Conservation (phyloP, 2,888 invertebrate genomes). For the Crioceris asparagi region DNA sequence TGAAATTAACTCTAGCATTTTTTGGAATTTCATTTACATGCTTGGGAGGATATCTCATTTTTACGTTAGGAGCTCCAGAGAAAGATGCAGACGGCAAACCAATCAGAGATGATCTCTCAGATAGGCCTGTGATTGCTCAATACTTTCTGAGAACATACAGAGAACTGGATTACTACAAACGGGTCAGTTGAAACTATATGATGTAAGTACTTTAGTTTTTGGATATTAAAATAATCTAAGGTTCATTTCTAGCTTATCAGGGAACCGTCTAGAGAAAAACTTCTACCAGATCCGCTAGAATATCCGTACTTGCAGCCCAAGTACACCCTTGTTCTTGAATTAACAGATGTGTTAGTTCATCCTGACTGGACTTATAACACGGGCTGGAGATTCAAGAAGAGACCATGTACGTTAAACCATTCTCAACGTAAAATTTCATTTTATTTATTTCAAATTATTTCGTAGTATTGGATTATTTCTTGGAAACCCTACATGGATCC, state of each 20-base stretch:
- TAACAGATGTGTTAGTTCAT: slow-evolving; percentile 92
- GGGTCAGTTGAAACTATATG: slow-evolving; percentile 19
- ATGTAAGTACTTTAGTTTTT: not conserved
- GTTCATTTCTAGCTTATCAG: slow-evolving; percentile 57
- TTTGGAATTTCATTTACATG: slow-evolving; percentile 53
- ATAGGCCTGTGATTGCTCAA: slow-evolving; percentile 55
- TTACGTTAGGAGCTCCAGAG: slow-evolving; percentile 64
- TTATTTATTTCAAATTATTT: slow-evolving; percentile 4
- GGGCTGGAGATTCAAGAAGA: slow-evolving; percentile 97
- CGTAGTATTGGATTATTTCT: slow-evolving; percentile 70
- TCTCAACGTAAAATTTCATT: not conserved
- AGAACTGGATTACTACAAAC: slow-evolving; percentile 32
- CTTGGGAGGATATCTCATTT: slow-evolving; percentile 49
- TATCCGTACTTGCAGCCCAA: slow-evolving; percentile 92
- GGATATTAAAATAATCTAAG: not conserved
- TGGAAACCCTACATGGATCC: slow-evolving; percentile 53
- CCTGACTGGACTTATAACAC: slow-evolving; percentile 98
- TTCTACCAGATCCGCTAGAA: slow-evolving; percentile 86
- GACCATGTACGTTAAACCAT: slow-evolving; percentile 54
- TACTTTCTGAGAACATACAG: slow-evolving; percentile 53
- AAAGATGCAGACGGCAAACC: slow-evolving; percentile 60
- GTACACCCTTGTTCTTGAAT: slow-evolving; percentile 90
- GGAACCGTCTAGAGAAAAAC: slow-evolving; percentile 87
- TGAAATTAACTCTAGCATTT: slow-evolving; percentile 31
- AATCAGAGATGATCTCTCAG: slow-evolving; percentile 65